Conservation (phyloP, 2,113 vertebrate species). For the Sisor rabdophorus region DNA sequence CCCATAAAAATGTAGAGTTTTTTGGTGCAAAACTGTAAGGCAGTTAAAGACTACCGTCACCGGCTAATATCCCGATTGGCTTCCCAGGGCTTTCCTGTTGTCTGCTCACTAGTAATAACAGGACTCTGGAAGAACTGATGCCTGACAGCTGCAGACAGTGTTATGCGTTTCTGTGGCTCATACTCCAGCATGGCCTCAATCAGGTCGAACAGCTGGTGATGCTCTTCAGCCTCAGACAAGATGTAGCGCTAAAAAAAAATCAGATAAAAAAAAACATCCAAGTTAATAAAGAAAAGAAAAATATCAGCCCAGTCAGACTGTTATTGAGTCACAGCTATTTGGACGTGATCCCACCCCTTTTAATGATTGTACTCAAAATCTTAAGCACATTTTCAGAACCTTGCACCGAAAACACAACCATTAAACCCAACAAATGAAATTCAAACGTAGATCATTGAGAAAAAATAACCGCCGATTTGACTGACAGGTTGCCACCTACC, state of each 20-base stretch:
- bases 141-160: conserved; percentile 80
- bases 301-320: neutral
- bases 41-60: conserved; percentile 67
- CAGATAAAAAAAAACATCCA: neutral
- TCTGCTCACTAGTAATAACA: conserved; percentile 60
- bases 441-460: neutral
- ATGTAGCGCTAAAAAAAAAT: conserved; percentile 79
- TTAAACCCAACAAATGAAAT: neutral
- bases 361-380: neutral
- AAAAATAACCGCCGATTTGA: too few species aligned
- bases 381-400: neutral
- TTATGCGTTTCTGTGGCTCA: conserved; percentile 85
- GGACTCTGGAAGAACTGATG: conserved; percentile 82
- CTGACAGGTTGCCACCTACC: too few species aligned
- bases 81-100: conserved; percentile 83
- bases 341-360: neutral
- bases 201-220: conserved; percentile 93
- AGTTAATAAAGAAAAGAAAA: neutral
- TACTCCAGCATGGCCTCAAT: conserved; percentile 95
- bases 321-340: neutral
- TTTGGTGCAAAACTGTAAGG: conserved; percentile 22
- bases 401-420: neutral
- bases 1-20: neutral
- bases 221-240: conserved; percentile 86
- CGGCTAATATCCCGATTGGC: conserved; percentile 95